These are phyloP conservation scores for Aplysia californica DNA, from an alignment of 1,140 invertebrate genomes.

Conservation along the genomic window DNA sequence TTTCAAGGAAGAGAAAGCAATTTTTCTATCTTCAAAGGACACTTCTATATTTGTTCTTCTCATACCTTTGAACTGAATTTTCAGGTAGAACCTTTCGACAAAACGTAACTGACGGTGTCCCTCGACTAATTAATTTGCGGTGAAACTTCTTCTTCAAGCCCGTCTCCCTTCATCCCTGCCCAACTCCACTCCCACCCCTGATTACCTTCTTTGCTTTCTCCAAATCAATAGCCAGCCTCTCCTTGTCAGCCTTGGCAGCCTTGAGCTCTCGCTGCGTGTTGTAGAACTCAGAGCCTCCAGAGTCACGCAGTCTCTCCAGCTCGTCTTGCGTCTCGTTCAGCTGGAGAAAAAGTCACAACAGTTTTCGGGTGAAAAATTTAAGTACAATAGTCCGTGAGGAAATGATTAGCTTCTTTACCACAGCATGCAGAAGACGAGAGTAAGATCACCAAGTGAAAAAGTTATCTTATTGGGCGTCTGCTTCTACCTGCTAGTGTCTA, in stretches of 20 bases:
- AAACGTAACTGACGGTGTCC: not conserved
- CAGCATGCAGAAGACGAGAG: no score
- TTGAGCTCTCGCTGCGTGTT: constrained; percentile 47
- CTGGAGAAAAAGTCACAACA: no score
- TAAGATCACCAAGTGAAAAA: not conserved
- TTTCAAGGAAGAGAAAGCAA: not conserved
- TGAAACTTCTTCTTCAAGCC: not conserved
- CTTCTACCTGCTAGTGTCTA: not conserved
- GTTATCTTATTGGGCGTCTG: not conserved
- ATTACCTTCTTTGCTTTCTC: constrained; percentile 64
- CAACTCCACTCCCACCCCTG: no score
- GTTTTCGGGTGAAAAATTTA: no score
- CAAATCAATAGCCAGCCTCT: constrained; percentile 50
- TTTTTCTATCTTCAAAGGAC: not conserved
- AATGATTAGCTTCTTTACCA: no score
- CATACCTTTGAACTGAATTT: not conserved
- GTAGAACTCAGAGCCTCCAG: constrained; percentile 28
- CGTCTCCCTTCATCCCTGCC: no score
- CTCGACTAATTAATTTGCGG: not conserved
- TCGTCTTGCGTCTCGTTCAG: constrained; percentile 40
- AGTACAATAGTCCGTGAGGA: no score
- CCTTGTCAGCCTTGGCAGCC: constrained; percentile 45
- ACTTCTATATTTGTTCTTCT: not conserved
- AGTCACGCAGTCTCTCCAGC: constrained; percentile 43
- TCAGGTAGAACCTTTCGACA: not conserved